These are phyloP conservation scores for Sphaeridia pumilis DNA, from an alignment of 2,888 invertebrate species.

Conservation along the genomic window DNA sequence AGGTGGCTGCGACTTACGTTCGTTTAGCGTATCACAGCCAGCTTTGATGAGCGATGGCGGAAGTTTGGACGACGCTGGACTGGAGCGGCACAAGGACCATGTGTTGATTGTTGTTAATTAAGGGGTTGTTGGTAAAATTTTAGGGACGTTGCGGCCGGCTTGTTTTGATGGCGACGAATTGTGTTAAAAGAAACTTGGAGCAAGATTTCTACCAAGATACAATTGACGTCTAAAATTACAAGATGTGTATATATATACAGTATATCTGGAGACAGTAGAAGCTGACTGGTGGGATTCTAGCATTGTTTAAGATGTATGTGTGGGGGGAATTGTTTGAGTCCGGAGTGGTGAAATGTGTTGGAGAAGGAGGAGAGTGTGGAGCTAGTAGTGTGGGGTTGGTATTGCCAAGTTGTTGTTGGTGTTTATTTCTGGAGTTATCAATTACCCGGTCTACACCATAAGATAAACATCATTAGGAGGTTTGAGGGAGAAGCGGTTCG, in stretches of 20 bases:
- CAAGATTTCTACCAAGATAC: no score
- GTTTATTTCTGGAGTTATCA: conserved; percentile 28
- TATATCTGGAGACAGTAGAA: neutral
- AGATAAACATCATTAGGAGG: conserved; percentile 29
- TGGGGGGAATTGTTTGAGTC: no score
- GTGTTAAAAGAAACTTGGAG: no score
- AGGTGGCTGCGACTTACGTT: conserved; percentile 80
- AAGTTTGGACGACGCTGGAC: no score
- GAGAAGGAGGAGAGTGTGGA: neutral
- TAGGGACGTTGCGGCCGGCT: no score
- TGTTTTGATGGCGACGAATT: no score
- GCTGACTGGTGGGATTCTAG: conserved; percentile 1
- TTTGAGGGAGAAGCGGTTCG: neutral
- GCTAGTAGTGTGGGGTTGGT: neutral
- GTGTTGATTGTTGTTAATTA: no score
- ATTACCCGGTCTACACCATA: conserved; percentile 26
- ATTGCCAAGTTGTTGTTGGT: conserved; percentile 13
- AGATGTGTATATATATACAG: neutral
- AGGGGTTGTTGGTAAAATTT: no score
- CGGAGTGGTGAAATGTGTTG: no score
- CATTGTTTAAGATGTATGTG: neutral
- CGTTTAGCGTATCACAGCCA: conserved; percentile 84
- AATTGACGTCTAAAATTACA: no score
- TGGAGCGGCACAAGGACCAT: no score
- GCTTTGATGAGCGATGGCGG: conserved; percentile 83